phyloP scores from a whole-genome alignment of 2,888 invertebrate species.

The Trimorus sp. region DNA sequence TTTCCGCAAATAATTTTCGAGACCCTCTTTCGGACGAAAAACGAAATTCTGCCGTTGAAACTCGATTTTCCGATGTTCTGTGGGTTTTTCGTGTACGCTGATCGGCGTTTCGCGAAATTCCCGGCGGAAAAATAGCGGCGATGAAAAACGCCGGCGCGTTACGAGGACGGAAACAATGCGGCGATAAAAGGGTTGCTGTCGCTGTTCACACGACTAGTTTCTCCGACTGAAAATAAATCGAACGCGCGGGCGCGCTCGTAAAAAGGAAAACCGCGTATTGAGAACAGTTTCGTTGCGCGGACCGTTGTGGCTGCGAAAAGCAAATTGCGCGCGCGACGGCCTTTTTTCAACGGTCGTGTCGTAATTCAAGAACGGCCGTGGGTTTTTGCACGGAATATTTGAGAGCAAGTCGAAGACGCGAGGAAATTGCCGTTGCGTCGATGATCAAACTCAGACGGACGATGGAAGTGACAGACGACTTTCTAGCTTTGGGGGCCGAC shows the following conservation, averaged over 20 bases:
- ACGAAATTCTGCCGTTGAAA: background rate
- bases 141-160: slow-evolving; percentile 24
- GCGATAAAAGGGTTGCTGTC: slow-evolving; percentile 44
- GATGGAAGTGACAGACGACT: background rate
- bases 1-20: no score
- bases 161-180: slow-evolving; percentile 33
- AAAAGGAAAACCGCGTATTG: slow-evolving; percentile 56
- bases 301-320: slow-evolving; percentile 45
- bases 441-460: no score
- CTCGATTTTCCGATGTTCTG: no score
- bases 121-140: background rate
- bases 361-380: slow-evolving; percentile 9
- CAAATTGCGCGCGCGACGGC: slow-evolving; percentile 34
- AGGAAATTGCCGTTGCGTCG: no score
- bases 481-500: slow-evolving; percentile 9
- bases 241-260: slow-evolving; percentile 52
- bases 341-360: slow-evolving; percentile 24
- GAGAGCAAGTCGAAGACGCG: no score
- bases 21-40: no score
- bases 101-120: background rate
- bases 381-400: no score
- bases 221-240: slow-evolving; percentile 54
- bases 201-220: slow-evolving; percentile 55
- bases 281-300: slow-evolving; percentile 47
- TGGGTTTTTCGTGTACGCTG: no score